Conservation (phyloP, 1,140 invertebrate genomes). For the Coelopa frigida region DNA sequence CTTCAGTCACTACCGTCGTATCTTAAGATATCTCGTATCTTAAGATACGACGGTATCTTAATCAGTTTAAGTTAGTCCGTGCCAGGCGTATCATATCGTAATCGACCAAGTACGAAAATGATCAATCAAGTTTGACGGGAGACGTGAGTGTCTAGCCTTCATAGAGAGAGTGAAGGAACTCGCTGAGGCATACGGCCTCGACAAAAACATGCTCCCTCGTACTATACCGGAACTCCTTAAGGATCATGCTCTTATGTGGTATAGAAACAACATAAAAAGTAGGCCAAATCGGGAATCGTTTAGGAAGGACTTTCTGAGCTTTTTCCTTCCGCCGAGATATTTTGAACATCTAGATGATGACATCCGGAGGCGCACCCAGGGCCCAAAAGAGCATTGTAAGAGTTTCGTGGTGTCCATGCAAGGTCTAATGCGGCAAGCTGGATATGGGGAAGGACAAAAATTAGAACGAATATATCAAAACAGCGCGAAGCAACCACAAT, state of each 20-base stretch:
- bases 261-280: not conserved
- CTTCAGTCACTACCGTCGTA: too few species aligned
- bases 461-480: slow-evolving; percentile 1
- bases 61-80: too few species aligned
- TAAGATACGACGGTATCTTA: too few species aligned
- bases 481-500: too few species aligned
- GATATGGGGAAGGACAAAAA: not conserved
- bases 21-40: too few species aligned
- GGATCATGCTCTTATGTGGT: not conserved
- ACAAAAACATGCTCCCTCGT: not conserved
- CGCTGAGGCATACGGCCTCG: not conserved
- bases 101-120: slow-evolving; percentile 5
- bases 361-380: not conserved
- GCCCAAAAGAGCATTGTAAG: not conserved
- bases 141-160: not conserved
- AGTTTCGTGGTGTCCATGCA: not conserved
- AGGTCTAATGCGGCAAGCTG: not conserved
- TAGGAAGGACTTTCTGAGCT: not conserved
- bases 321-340: slow-evolving; percentile 1
- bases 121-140: slow-evolving; percentile 2
- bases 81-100: too few species aligned
- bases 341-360: slow-evolving; percentile 4
- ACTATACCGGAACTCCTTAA: slow-evolving; percentile 1
- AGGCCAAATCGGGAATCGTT: not conserved
- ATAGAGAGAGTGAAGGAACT: slow-evolving; percentile 1